Evolutionary conservation across 2,113 vertebrate species (phyloP), one percentile per base, ranked within the genome.

Genomic region (Hippoglossus stenolepis): DNA sequence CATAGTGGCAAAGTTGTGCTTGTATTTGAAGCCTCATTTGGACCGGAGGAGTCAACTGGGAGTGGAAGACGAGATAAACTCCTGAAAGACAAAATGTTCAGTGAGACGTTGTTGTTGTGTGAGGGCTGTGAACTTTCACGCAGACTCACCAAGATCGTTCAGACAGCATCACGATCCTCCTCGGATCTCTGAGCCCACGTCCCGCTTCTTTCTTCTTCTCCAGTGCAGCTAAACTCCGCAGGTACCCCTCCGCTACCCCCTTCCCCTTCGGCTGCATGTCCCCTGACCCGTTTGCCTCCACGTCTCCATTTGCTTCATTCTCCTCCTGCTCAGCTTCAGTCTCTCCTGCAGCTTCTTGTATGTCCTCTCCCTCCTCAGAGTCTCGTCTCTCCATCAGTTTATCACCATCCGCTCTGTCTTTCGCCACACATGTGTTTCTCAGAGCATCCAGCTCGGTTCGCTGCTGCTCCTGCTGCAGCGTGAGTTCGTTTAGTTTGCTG

Each of bases 31-130:
- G 67, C 68, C 40, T 70, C 83, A 31, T 79, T 82, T 38, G 70
- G 58, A 66, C 35, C 47, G 21, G 82, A 51, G 10, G 83, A 9
- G 15, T 85, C 79, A n/a, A 40, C 20, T 28, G 88, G 81, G 23
- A 93, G 85, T 0, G 90, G 90, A 43, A 94, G 84, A 84, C 91
- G 90, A 80, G 93, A 92, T 17, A 95, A 90, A 84, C 91, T 94
- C 91, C 93, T 95, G 14, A 26, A 73, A 80, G 9, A 79, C 23
- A 75, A 66, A 38, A 43, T 23, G 24, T 10, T 13, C 11, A 43
- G 10, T 43, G 11, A 43, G 40, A 43, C 13, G 11, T 43, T 43
- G 40, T 43, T 8, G 12, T 43, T 0, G 12, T 12, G 40, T 43
- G 40, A 43, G 3, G 10, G 11, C 0, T 43, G 40, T 12, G 40